Evolutionary conservation across 2,113 vertebrate species (phyloP).

Genomic region (Struthio camelus): DNA sequence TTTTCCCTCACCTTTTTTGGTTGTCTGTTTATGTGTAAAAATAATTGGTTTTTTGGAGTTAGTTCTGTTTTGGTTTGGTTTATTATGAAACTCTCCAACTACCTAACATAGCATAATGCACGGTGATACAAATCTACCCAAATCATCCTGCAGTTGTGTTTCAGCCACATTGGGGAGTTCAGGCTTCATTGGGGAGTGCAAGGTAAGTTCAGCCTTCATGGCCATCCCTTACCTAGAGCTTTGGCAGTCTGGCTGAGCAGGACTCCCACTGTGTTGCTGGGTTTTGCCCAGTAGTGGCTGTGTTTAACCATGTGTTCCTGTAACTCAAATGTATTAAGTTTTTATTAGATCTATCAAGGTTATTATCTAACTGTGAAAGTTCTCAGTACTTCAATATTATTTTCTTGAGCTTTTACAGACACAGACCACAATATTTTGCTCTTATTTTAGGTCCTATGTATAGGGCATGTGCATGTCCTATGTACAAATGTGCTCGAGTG

Average conservation of each 20-base stretch:
- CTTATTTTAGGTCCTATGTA: neutral
- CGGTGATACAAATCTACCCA: neutral
- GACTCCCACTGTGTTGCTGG: neutral
- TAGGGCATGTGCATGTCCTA: neutral
- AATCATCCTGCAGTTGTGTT: neutral
- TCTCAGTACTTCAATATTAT: neutral
- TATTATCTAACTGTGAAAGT: neutral
- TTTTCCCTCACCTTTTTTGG: neutral
- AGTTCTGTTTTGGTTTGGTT: neutral
- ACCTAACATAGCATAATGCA: neutral
- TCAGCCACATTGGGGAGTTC: no score
- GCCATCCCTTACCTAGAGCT: neutral
- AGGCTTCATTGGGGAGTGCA: neutral
- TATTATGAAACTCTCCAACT: neutral
- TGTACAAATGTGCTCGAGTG: neutral
- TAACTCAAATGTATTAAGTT: no score
- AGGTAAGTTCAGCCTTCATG: neutral
- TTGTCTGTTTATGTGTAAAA: neutral
- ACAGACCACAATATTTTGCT: neutral
- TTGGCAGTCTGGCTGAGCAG: neutral
- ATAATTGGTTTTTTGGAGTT: neutral
- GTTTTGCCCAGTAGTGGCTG: neutral
- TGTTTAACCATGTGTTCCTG: neutral
- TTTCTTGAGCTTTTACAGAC: neutral
- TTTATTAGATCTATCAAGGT: no score